These are phyloP conservation scores for Corydoras sp. DNA, from an alignment of 2,113 vertebrate genomes.

Conservation along the genomic window DNA sequence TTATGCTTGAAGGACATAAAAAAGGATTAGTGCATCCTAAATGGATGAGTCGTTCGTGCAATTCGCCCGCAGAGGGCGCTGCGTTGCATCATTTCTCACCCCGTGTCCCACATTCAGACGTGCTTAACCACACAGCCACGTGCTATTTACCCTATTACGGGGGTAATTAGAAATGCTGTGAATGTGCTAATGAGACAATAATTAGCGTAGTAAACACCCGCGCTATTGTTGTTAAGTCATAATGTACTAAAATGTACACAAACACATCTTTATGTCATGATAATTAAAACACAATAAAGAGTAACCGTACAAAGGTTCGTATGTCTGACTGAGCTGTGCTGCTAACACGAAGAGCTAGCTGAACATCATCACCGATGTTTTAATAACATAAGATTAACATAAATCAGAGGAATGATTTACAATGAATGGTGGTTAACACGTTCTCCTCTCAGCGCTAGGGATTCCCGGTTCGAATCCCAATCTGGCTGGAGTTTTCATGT, in stretches of 20 bases:
- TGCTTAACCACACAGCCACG: constrained; percentile 47
- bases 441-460: no score
- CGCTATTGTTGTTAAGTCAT: constrained; percentile 48
- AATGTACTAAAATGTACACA: constrained; percentile 49
- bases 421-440: no score
- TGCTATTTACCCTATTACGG: constrained; percentile 61
- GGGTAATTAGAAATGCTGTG: constrained; percentile 63
- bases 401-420: no score
- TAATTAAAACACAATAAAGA: constrained; percentile 41
- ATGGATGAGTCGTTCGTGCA: neutral
- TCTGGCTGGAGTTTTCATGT: no score
- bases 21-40: neutral
- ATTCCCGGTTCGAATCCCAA: no score
- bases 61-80: constrained; percentile 53
- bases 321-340: neutral
- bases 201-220: constrained; percentile 66
- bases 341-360: neutral
- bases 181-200: constrained; percentile 63
- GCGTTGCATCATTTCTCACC: constrained; percentile 41
- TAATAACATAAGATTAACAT: no score
- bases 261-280: constrained; percentile 45
- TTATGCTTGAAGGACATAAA: no score
- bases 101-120: constrained; percentile 42
- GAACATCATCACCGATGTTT: no score
- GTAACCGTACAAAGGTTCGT: neutral